Conservation (phyloP, 2,888 invertebrate species). For the Campaea margaritaria region DNA sequence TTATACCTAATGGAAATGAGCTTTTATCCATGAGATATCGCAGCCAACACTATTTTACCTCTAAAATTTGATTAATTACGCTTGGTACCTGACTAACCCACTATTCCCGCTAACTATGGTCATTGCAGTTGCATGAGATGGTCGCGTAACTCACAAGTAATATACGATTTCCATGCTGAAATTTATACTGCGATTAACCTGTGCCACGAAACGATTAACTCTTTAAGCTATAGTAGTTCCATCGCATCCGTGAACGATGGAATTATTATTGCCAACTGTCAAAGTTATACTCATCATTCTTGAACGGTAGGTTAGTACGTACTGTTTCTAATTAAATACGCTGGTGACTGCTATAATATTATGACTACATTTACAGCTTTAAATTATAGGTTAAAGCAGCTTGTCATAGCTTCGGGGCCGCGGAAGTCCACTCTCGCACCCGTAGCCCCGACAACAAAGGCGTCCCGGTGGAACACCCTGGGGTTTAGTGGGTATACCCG, state of each 20-base stretch:
- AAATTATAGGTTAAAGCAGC: too few species aligned
- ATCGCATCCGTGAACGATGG: conserved; percentile 18
- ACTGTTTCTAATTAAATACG: too few species aligned
- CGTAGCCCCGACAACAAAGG: too few species aligned
- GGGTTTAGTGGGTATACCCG: too few species aligned
- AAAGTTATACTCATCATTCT: too few species aligned
- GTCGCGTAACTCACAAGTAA: conserved; percentile 44
- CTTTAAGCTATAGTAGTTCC: conserved; percentile 31
- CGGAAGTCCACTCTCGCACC: too few species aligned
- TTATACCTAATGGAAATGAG: conserved; percentile 82
- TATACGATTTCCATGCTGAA: conserved; percentile 44
- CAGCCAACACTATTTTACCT: conserved; percentile 61
- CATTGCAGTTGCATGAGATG: conserved; percentile 15
- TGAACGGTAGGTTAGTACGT: too few species aligned
- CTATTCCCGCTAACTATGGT: conserved; percentile 33
- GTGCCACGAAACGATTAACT: conserved; percentile 46
- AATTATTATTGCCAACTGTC: too few species aligned
- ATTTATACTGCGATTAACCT: conserved; percentile 53
- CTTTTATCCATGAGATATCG: conserved; percentile 76
- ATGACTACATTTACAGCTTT: too few species aligned
- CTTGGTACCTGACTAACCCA: conserved; percentile 28
- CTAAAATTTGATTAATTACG: conserved; percentile 66
- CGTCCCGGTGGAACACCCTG: too few species aligned
- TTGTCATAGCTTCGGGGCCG: too few species aligned
- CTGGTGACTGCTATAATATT: too few species aligned